Base-by-base conservation (phyloP, 2,797 vertebrate genomes). In the Mus minutoides region DNA sequence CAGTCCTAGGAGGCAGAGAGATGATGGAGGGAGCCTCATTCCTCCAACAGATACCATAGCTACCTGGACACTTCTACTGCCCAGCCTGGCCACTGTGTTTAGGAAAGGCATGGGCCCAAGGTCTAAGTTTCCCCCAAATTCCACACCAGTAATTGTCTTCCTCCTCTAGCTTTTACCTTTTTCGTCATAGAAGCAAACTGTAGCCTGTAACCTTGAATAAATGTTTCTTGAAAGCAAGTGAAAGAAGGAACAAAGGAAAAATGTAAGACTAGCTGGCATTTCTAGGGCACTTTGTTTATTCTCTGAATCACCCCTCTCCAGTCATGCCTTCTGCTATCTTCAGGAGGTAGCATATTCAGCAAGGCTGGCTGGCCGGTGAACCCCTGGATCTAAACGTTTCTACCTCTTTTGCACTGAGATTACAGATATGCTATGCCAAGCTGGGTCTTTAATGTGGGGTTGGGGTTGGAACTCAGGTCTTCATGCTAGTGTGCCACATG, bases 171-270 rank as follows among this genome's bases (percentile, higher is more conserved):
- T 22, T 90, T 96, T 77, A 84, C 64, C 21, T 71, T 46, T 60
- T 16, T 46, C 64, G 71, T 46, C 64, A 64, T 62, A 2, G 58
- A 17, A 75, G 40, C 58, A 60, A 10, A 64, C 88, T 90, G 0
- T 49, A 34, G 71, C 84, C 76, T 58, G 78, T 46, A 7, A 43
- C 52, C 56, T n/a, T 91, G 34, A 91, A 26, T 58, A 88, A 56
- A 31, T 71, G 56, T 87, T 85, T 92, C 8, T 77, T 88, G 76
- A 79, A 73, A 73, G 46, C 71, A 96, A 91, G 19, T 26, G 54
- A 80, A 82, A 62, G 76, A 75, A 73, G 60, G 78, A 12, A 89
- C 46, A 31, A 71, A 87, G 40, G n/a, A 13, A 52, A 52, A 69
- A 56, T 67, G 37, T 34, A 54, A 34, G 40, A n/a, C 56, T 10